phyloP scores from a whole-genome alignment of 2,113 vertebrate genomes.

The Rhinoderma darwinii region DNA sequence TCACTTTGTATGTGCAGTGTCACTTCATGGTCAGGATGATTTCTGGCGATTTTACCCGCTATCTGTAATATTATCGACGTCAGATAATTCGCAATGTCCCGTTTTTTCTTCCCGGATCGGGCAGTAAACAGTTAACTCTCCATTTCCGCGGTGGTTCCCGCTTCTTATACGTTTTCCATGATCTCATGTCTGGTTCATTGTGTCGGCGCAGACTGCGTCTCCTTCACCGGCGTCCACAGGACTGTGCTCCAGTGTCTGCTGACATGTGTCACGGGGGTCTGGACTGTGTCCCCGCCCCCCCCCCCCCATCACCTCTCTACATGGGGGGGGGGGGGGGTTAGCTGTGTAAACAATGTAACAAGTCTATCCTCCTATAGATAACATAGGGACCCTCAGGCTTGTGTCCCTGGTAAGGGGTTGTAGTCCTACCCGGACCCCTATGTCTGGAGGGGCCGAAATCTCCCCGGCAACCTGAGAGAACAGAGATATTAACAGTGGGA shows the following conservation, averaged over 20 bases:
- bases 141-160: background rate
- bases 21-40: too few species aligned
- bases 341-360: too few species aligned
- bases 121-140: background rate
- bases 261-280: background rate
- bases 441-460: background rate
- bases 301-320: background rate
- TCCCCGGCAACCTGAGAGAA: too few species aligned
- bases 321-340: background rate
- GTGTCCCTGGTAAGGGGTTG: background rate
- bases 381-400: too few species aligned
- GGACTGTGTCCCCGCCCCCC: background rate
- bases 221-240: background rate
- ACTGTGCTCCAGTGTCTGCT: background rate
- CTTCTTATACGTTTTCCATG: background rate
- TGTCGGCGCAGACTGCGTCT: background rate
- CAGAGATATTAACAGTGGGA: too few species aligned
- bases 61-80: too few species aligned
- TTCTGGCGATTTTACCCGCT: too few species aligned
- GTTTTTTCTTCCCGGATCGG: background rate
- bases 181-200: background rate
- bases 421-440: background rate
- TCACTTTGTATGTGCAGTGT: too few species aligned
- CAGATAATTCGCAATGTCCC: too few species aligned
- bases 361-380: too few species aligned